Percentiles rank a stretch among this genome's conserved stretches.
These are phyloP conservation scores for Troglohyphantes excavatus DNA, from an alignment of 2,888 invertebrate genomes.

Conservation along the genomic window DNA sequence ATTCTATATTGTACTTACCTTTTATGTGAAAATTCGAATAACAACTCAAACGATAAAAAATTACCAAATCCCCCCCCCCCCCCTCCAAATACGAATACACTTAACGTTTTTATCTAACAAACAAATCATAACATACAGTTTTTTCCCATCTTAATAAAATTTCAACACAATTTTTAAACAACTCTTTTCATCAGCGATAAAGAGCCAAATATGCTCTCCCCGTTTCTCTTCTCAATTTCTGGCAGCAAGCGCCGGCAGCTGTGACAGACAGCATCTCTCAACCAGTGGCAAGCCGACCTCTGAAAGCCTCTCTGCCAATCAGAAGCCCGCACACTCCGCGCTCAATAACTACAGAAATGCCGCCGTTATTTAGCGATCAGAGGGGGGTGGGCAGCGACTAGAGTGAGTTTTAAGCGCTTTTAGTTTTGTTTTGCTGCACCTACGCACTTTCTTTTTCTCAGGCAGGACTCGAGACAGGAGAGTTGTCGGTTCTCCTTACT, in stretches of 20 bases:
- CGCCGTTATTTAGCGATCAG: conserved; percentile 77
- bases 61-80: too few species aligned
- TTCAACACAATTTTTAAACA: neutral
- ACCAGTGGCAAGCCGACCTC: conserved; percentile 78
- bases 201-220: conserved; percentile 22
- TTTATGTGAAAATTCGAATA: too few species aligned
- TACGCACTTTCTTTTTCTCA: conserved; percentile 15
- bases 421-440: conserved; percentile 43
- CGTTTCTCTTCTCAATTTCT: conserved; percentile 68
- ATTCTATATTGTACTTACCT: too few species aligned
- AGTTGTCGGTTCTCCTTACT: conserved; percentile 19
- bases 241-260: conserved; percentile 68
- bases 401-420: conserved; percentile 74
- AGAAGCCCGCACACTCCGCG: conserved; percentile 67
- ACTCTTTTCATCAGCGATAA: neutral
- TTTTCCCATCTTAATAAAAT: neutral
- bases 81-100: too few species aligned
- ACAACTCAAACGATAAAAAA: too few species aligned
- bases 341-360: conserved; percentile 77
- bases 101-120: too few species aligned
- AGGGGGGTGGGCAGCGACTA: conserved; percentile 61
- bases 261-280: conserved; percentile 75
- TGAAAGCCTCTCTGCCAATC: conserved; percentile 75
- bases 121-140: neutral
- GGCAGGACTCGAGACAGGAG: neutral